phyloP scores from a whole-genome alignment of 2,888 invertebrate genomes.

The Clostera curtula region DNA sequence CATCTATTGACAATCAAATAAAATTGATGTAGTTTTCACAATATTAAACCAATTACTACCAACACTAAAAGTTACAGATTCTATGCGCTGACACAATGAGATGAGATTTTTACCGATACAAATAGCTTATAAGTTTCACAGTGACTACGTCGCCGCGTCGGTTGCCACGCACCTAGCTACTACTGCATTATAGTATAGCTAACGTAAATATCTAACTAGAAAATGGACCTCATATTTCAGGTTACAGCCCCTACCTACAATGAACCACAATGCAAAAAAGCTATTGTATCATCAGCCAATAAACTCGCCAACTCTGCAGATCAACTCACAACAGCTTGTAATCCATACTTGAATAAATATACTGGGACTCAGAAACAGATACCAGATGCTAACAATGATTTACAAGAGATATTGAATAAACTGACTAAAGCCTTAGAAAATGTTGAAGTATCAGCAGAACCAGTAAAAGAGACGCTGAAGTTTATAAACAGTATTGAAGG shows the following conservation, averaged over 20 bases:
- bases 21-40: too few relatives aligned
- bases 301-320: constrained; percentile 18
- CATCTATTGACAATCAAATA: too few relatives aligned
- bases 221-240: constrained; percentile 10
- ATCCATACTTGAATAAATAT: constrained; percentile 16
- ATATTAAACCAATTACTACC: too few relatives aligned
- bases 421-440: constrained; percentile 16
- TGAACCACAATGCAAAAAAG: constrained; percentile 22
- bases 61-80: too few relatives aligned
- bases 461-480: neutral
- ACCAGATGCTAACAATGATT: constrained; percentile 5
- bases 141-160: too few relatives aligned
- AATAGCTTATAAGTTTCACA: too few relatives aligned
- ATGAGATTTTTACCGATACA: too few relatives aligned
- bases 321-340: constrained; percentile 16
- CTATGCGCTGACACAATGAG: too few relatives aligned
- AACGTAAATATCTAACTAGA: neutral
- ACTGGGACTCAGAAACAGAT: too few relatives aligned
- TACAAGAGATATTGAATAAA: constrained; percentile 19
- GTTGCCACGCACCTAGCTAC: too few relatives aligned
- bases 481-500: neutral
- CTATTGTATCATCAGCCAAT: constrained; percentile 21
- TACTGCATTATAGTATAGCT: neutral
- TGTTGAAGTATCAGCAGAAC: too few relatives aligned
- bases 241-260: constrained; percentile 26